Evolutionary conservation across 2,888 invertebrate species (phyloP).

Genomic region (Drosophila tripunctata): DNA sequence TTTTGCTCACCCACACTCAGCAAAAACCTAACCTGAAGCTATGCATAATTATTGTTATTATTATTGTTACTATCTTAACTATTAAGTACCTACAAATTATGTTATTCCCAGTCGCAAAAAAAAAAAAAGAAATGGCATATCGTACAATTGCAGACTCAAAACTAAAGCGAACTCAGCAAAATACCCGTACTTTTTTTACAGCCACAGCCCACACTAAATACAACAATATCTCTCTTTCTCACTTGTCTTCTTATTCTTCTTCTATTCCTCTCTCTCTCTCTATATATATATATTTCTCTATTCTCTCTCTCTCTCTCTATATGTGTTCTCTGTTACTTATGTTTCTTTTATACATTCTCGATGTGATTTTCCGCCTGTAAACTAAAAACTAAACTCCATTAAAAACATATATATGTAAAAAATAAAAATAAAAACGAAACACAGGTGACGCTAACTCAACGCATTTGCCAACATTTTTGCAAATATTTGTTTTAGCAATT

Average conservation of each 20-base stretch:
- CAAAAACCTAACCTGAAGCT: conserved; percentile 34
- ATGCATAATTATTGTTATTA: conserved; percentile 39
- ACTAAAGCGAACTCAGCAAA: conserved; percentile 21
- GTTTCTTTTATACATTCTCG: conserved; percentile 63
- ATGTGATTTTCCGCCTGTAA: conserved; percentile 52
- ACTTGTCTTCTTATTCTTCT: conserved; percentile 36
- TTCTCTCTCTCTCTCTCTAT: conserved; percentile 54
- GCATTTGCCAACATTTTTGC: conserved; percentile 82
- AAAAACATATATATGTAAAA: conserved; percentile 27
- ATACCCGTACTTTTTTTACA: conserved; percentile 31
- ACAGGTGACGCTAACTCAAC: conserved; percentile 84
- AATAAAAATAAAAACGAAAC: conserved; percentile 31
- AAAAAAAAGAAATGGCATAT: conserved; percentile 11
- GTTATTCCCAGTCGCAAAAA: conserved; percentile 11
- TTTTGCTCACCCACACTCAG: conserved; percentile 17
- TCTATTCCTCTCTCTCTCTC: conserved; percentile 51
- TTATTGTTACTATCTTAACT: conserved; percentile 1
- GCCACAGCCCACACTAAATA: conserved; percentile 64
- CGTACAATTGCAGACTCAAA: conserved; percentile 33
- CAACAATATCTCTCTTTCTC: conserved; percentile 61
- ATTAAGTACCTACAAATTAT: conserved; percentile 8
- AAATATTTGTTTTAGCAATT: conserved; percentile 83
- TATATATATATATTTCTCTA: conserved; percentile 53
- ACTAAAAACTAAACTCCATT: conserved; percentile 29
- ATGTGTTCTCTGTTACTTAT: conserved; percentile 58